A percentile compares a stretch with the other conserved stretches of the same genome.
Evolutionary conservation across 2,888 invertebrate species (phyloP).

Genomic region (Pristionchus japonicus): DNA sequence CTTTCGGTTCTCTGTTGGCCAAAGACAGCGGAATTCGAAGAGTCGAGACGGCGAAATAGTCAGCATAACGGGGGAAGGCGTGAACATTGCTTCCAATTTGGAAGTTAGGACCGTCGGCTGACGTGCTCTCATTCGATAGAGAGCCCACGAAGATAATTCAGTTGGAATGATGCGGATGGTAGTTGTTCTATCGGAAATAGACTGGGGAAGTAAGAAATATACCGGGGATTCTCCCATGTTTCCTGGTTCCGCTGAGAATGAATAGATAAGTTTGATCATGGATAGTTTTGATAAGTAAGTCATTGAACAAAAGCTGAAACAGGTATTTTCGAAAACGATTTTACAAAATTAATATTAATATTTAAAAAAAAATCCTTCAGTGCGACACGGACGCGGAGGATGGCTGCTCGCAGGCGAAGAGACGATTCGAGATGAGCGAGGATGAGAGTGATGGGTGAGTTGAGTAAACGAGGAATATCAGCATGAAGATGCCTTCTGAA

Average conservation of each 20-base stretch:
- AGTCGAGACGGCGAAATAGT: neutral
- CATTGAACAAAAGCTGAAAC: neutral
- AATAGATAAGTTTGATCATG: neutral
- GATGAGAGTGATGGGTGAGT: constrained; percentile 42
- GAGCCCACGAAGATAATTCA: too few relatives aligned
- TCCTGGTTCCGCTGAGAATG: too few relatives aligned
- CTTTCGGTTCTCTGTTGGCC: neutral
- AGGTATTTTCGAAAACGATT: neutral
- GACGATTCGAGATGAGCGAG: constrained; percentile 37
- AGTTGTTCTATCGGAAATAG: neutral
- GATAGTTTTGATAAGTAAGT: too few relatives aligned
- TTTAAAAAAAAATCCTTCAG: too few relatives aligned
- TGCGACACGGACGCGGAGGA: constrained; percentile 38
- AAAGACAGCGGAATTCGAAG: neutral
- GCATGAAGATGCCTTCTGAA: too few relatives aligned
- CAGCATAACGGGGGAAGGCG: too few relatives aligned
- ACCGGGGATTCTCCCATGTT: too few relatives aligned
- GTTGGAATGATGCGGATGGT: neutral
- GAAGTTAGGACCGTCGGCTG: neutral
- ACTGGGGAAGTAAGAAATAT: neutral
- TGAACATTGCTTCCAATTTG: neutral
- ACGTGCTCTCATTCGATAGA: too few relatives aligned
- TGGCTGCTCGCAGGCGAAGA: constrained; percentile 8
- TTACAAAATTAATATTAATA: neutral
- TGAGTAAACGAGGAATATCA: too few relatives aligned